Evolutionary conservation across 2,888 invertebrate genomes (phyloP), one percentile per base, ranked within the genome.

Genomic region (Aphidoletes aphidimyza): DNA sequence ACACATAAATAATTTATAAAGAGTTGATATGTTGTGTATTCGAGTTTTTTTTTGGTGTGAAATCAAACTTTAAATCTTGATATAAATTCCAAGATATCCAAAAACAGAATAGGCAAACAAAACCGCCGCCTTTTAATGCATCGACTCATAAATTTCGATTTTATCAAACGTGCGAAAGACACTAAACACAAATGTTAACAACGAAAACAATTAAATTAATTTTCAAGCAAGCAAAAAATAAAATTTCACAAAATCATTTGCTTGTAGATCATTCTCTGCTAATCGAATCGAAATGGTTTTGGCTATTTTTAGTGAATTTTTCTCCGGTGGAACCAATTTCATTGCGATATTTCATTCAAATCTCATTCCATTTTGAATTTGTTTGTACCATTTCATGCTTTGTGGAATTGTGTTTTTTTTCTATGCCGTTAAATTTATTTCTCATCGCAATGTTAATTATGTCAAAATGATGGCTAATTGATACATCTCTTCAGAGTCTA

Each of bases 1-100:
- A 69, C 69, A 69, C 30, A 69, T 69, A 69, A 69, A 69, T 69
- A 69, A 69, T 69, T 69, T 69, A 69, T 69, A 69, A 34, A 69
- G 69, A 69, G 69, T 69, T 69, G 8, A 14, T 69, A 0, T 11
- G 0, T 54, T 54, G 9, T 47, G 47, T 47, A 2, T 47, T 54
- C 22, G 54, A 8, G 22, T 3, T 26, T 26, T 54, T 2, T 54
- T 54, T 69, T 30, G 34, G 14, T 22, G 30, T 42, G 42, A 6
- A 14, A 69, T n/a, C 2, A 30, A 69, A 69, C 30, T 2, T 69
- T 30, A 17, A 54, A 69, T 69, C 69, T 69, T 69, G 69, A 69
- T 69, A 69, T 69, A 5, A 5, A 69, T 69, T 69, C n/a, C 17
- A 54, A 26, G 54, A 54, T 26, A 19, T 22, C 54, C 26, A 34